Conservation (phyloP, 2,888 invertebrate species). For the Troides aeacus region DNA sequence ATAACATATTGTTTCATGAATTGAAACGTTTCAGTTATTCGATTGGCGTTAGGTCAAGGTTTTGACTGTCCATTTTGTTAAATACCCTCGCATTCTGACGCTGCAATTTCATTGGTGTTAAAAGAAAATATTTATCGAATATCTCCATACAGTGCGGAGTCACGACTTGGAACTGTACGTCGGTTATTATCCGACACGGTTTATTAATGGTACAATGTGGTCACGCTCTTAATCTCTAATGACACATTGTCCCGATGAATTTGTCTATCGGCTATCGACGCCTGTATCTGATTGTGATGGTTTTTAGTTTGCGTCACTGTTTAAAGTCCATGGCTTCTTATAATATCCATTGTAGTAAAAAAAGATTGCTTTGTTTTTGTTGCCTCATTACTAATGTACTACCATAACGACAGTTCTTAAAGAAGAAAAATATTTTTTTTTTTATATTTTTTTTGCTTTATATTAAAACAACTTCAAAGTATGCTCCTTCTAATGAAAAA, state of each 20-base stretch:
- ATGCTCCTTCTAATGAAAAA: too few relatives aligned
- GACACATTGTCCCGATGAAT: constrained; percentile 23
- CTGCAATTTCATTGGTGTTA: constrained; percentile 9
- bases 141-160: constrained; percentile 13
- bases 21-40: constrained; percentile 11
- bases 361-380: too few relatives aligned
- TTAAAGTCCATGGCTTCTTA: too few relatives aligned
- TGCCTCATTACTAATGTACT: too few relatives aligned
- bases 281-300: constrained; percentile 9
- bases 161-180: constrained; percentile 16
- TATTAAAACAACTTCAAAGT: too few relatives aligned
- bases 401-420: too few relatives aligned
- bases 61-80: constrained; percentile 5
- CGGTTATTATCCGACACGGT: constrained; percentile 17
- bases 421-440: too few relatives aligned
- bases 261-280: constrained; percentile 9
- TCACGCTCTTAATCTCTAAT: constrained; percentile 26
- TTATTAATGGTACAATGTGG: constrained; percentile 14
- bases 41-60: constrained; percentile 23
- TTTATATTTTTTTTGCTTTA: too few relatives aligned
- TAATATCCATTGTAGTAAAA: too few relatives aligned
- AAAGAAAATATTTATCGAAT: constrained; percentile 17
- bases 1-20: constrained; percentile 17
- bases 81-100: constrained; percentile 1
- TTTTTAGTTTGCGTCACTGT: constrained; percentile 6